Conservation (phyloP, 2,797 vertebrate genomes). For the Urocyon cinereoargenteus region DNA sequence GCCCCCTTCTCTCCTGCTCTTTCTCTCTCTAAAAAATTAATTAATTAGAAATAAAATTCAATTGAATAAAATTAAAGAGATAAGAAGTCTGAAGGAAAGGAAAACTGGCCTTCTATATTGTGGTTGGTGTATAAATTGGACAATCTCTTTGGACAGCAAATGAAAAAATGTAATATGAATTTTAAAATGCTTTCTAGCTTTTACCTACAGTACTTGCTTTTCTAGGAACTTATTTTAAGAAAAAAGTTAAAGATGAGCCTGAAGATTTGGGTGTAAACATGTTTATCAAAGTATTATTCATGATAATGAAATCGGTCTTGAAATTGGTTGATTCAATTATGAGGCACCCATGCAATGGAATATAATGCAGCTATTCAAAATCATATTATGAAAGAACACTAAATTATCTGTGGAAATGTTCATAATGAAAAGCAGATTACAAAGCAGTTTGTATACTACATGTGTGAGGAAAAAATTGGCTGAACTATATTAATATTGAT, state of each 20-base stretch:
- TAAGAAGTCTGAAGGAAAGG: background rate
- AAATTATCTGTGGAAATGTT: slow-evolving; percentile 7
- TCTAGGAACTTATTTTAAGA: background rate
- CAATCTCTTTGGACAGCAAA: background rate
- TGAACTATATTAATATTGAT: background rate
- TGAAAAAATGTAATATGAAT: background rate
- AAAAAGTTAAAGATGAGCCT: slow-evolving; percentile 31
- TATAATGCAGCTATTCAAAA: slow-evolving; percentile 17
- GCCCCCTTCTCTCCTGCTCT: background rate
- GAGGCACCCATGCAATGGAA: background rate
- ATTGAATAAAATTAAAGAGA: background rate
- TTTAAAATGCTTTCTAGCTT: background rate
- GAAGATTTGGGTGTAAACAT: background rate
- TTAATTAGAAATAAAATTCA: background rate
- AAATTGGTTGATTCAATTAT: background rate
- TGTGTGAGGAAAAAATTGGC: background rate
- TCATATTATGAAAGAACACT: background rate
- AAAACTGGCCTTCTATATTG: background rate
- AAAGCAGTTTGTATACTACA: background rate
- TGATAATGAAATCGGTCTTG: background rate
- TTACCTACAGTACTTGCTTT: background rate
- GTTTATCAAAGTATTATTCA: background rate
- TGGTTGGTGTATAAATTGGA: background rate
- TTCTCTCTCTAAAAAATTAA: background rate
- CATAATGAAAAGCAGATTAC: background rate